phyloP scores from a whole-genome alignment of 2,797 vertebrate species.

The Myioborus melanocephalus region DNA sequence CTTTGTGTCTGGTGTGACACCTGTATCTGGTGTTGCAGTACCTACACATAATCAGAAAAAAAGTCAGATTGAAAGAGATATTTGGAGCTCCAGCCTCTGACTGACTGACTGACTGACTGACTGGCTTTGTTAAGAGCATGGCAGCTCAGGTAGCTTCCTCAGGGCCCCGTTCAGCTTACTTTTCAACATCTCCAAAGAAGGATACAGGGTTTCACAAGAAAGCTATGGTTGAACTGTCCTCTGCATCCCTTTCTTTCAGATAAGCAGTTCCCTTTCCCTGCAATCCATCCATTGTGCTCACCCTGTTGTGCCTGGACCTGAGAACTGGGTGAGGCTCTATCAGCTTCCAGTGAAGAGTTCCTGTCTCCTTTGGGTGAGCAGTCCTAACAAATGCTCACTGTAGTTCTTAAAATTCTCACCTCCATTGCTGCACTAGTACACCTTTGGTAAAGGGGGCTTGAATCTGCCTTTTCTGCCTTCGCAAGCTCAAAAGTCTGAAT shows the following conservation, averaged over 20 bases:
- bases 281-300: background rate
- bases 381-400: background rate
- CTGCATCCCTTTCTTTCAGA: background rate
- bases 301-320: accelerated
- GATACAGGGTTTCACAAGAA: background rate
- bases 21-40: background rate
- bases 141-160: background rate
- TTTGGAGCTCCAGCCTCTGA: background rate
- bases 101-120: background rate
- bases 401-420: background rate
- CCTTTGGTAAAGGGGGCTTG: background rate
- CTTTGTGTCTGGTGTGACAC: background rate
- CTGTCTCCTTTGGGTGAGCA: background rate
- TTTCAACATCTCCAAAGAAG: background rate
- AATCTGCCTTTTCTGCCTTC: background rate
- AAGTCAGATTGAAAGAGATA: background rate
- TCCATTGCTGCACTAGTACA: accelerated
- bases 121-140: background rate
- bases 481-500: background rate
- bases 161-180: background rate
- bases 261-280: background rate
- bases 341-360: background rate
- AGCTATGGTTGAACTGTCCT: background rate
- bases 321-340: background rate
- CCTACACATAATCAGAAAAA: background rate